Evolutionary conservation across 2,113 vertebrate genomes (phyloP).

Genomic region (Salvelinus alpinus): DNA sequence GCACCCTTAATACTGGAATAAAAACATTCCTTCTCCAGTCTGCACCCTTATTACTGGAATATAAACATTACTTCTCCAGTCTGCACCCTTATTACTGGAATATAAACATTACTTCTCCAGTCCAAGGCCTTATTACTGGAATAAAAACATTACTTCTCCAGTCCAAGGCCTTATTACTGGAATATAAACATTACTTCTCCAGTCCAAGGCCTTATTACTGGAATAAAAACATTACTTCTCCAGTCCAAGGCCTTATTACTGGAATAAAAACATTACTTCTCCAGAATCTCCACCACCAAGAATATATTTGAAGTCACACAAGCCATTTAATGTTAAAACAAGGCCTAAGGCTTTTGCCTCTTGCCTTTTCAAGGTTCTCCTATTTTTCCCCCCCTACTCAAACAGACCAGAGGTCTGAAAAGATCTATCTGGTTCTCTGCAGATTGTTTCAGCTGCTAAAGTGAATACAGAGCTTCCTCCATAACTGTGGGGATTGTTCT

Average conservation of each 20-base stretch:
- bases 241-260: constrained; percentile 73
- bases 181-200: constrained; percentile 72
- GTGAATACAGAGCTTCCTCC: neutral
- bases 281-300: constrained; percentile 44
- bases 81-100: no score
- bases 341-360: neutral
- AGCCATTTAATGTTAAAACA: neutral
- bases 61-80: constrained; percentile 59
- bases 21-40: constrained; percentile 59
- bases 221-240: constrained; percentile 65
- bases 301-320: constrained; percentile 23
- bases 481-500: neutral
- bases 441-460: neutral
- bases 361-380: neutral
- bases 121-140: no score
- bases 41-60: no score
- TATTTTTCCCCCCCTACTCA: neutral
- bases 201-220: constrained; percentile 74
- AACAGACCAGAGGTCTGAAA: neutral
- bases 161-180: constrained; percentile 73
- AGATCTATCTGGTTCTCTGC: neutral
- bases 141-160: constrained; percentile 55
- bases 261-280: constrained; percentile 73
- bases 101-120: constrained; percentile 59
- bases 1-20: no score